Evolutionary conservation across 1,140 invertebrate genomes (phyloP).

Genomic region (Diorhabda sublineata): DNA sequence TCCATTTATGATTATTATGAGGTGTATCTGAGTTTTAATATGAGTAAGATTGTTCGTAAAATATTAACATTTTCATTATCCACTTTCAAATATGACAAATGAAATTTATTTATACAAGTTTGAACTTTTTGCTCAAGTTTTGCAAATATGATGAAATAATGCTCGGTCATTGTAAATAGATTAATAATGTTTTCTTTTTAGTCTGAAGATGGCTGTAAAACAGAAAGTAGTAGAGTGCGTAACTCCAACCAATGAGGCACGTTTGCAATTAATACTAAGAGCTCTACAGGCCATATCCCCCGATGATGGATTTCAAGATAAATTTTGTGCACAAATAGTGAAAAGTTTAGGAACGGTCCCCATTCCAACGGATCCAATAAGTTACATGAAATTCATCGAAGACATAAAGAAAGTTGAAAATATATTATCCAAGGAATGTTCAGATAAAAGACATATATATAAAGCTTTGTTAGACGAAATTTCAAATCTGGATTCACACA

Average conservation of each 20-base stretch:
- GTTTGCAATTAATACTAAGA: conserved; percentile 36
- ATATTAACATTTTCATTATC: background rate
- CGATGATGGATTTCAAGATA: conserved; percentile 27
- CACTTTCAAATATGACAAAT: background rate
- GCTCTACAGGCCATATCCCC: conserved; percentile 34
- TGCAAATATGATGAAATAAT: background rate
- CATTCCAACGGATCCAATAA: conserved; percentile 35
- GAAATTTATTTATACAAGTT: background rate
- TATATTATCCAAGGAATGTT: conserved; percentile 43
- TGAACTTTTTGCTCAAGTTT: background rate
- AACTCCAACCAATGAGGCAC: conserved; percentile 23
- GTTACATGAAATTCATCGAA: conserved; percentile 45
- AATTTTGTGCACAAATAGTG: conserved; percentile 37
- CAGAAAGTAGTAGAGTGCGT: conserved; percentile 41
- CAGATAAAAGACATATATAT: conserved; percentile 37
- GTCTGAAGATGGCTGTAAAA: conserved; percentile 42
- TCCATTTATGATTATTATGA: too few species aligned
- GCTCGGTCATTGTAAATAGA: background rate
- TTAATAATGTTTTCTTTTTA: conserved; percentile 7
- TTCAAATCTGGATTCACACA: conserved; percentile 39
- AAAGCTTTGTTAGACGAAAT: conserved; percentile 49
- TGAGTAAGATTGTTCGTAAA: background rate
- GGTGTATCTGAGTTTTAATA: too few species aligned
- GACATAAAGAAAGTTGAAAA: conserved; percentile 46
- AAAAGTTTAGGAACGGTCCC: conserved; percentile 35